These are phyloP conservation scores for Anastatus disparis DNA, from an alignment of 1,140 invertebrate genomes.

Conservation along the genomic window DNA sequence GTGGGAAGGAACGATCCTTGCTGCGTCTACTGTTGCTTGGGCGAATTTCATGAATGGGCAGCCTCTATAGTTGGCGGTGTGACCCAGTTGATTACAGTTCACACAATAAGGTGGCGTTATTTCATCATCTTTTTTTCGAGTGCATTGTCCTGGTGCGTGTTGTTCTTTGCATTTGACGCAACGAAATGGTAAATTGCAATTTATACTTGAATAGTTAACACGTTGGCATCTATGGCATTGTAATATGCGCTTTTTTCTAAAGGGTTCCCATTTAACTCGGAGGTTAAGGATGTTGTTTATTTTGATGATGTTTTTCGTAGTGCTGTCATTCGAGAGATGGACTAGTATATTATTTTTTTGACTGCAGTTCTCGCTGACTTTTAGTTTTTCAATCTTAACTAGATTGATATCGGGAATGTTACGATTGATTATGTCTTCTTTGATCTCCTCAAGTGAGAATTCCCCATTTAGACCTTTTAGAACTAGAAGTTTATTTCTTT, in stretches of 20 bases:
- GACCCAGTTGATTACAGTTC: slow-evolving; percentile 39
- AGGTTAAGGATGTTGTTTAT: too few relatives aligned
- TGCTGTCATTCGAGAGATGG: background rate
- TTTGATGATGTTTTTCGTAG: background rate
- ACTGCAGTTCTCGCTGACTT: background rate
- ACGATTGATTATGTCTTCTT: background rate
- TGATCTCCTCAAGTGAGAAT: too few relatives aligned
- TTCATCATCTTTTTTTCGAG: background rate
- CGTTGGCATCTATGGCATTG: slow-evolving; percentile 40
- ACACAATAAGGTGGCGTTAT: slow-evolving; percentile 13
- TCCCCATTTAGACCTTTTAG: background rate
- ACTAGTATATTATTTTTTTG: background rate
- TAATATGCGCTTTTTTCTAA: slow-evolving; percentile 3
- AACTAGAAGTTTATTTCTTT: background rate
- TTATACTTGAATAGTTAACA: slow-evolving; percentile 23
- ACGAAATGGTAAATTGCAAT: slow-evolving; percentile 15
- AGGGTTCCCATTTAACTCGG: slow-evolving; percentile 21
- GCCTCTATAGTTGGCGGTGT: slow-evolving; percentile 45
- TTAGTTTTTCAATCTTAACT: background rate
- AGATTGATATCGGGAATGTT: background rate
- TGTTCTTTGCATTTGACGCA: slow-evolving; percentile 34
- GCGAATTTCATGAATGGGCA: slow-evolving; percentile 36
- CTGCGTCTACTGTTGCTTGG: background rate
- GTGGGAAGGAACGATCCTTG: background rate
- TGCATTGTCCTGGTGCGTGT: slow-evolving; percentile 25